Conservation (phyloP, 2,113 vertebrate species). For the Alces alces region DNA sequence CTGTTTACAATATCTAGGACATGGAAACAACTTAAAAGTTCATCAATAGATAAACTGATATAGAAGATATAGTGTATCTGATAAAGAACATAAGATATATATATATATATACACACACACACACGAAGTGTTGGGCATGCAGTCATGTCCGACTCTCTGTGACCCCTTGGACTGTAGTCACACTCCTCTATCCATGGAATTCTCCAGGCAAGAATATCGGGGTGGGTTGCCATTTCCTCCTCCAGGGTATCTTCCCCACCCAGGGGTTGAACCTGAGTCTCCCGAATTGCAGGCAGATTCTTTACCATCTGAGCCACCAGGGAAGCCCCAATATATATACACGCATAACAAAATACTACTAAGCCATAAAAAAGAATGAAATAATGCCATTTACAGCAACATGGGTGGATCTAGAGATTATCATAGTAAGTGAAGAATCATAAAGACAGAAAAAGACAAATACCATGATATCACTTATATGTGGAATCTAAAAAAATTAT, state of each 20-base stretch:
- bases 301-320: background rate
- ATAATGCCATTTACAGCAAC: background rate
- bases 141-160: background rate
- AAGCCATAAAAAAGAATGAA: background rate
- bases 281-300: background rate
- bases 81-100: background rate
- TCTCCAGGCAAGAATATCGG: background rate
- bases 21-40: background rate
- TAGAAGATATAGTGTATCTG: background rate
- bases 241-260: background rate
- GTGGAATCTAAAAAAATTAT: background rate
- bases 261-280: background rate
- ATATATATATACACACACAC: background rate
- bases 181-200: background rate
- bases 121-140: background rate
- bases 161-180: background rate
- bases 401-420: background rate
- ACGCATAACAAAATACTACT: background rate
- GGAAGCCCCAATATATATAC: background rate
- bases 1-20: background rate
- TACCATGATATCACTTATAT: background rate
- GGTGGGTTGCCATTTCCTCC: background rate
- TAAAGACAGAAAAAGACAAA: background rate
- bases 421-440: background rate
- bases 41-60: background rate